phyloP scores from a whole-genome alignment of 2,113 vertebrate genomes.

The Vombatus ursinus region DNA sequence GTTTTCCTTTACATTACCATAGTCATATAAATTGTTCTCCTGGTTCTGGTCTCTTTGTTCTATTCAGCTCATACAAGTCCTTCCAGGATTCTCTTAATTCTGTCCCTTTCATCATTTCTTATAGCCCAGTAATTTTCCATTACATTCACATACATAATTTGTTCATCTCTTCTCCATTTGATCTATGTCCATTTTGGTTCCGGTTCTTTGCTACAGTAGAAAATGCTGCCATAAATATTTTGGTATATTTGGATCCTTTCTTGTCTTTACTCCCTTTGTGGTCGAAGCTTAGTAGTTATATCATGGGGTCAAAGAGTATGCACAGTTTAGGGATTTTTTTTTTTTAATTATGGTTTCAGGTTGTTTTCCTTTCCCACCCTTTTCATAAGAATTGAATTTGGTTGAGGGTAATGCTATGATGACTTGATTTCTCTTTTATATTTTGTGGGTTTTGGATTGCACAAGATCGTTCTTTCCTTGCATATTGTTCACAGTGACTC shows the following conservation, averaged over 20 bases:
- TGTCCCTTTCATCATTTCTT: background rate
- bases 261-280: background rate
- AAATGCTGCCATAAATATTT: background rate
- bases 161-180: background rate
- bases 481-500: conserved; percentile 78
- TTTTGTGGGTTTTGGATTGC: background rate
- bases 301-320: background rate
- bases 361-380: background rate
- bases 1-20: too few species aligned
- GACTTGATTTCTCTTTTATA: fast-evolving
- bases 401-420: fast-evolving
- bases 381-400: fast-evolving
- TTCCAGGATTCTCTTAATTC: background rate
- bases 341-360: background rate
- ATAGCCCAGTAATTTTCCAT: background rate
- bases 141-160: background rate
- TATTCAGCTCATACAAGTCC: background rate
- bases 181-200: background rate
- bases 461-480: background rate
- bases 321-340: background rate
- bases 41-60: too few species aligned
- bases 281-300: background rate
- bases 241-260: background rate
- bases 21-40: too few species aligned
- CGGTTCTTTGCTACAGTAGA: background rate